These are phyloP conservation scores for Alethe castanea DNA, from an alignment of 2,113 vertebrate species.

Conservation along the genomic window DNA sequence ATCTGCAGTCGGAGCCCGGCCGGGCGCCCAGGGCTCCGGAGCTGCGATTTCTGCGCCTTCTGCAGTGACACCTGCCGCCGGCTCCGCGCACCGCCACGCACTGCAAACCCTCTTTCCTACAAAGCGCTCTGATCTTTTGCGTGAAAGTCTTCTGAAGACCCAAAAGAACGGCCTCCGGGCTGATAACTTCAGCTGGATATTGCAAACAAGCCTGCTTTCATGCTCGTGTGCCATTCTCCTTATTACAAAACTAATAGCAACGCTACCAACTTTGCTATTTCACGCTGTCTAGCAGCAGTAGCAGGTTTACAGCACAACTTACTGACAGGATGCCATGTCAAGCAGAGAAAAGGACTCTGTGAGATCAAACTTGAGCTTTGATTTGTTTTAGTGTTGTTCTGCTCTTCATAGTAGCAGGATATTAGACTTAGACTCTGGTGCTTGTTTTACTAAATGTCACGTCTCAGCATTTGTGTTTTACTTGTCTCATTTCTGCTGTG, in stretches of 20 bases:
- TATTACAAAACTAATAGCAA: background rate
- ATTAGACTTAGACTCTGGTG: background rate
- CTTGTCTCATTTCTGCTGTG: background rate
- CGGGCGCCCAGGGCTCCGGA: rapidly evolving
- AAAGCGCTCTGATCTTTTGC: rapidly evolving
- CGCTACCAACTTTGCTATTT: background rate
- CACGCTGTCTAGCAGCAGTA: background rate
- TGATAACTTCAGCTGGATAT: background rate
- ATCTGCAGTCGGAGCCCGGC: rapidly evolving
- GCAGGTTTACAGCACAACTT: background rate
- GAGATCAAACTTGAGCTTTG: background rate
- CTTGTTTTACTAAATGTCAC: background rate
- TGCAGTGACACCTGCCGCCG: conserved; percentile 43
- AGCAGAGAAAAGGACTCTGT: background rate
- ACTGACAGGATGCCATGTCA: rapidly evolving
- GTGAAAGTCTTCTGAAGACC: rapidly evolving
- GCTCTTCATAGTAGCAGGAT: background rate
- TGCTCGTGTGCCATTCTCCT: background rate
- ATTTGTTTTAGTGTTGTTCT: background rate
- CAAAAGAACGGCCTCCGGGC: background rate
- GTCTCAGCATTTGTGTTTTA: background rate
- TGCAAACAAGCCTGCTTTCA: background rate
- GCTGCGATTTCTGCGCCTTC: background rate
- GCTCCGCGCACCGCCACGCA: background rate
- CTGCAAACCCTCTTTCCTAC: rapidly evolving